phyloP scores from a whole-genome alignment of 2,113 vertebrate genomes.

The Tupaia chinensis region DNA sequence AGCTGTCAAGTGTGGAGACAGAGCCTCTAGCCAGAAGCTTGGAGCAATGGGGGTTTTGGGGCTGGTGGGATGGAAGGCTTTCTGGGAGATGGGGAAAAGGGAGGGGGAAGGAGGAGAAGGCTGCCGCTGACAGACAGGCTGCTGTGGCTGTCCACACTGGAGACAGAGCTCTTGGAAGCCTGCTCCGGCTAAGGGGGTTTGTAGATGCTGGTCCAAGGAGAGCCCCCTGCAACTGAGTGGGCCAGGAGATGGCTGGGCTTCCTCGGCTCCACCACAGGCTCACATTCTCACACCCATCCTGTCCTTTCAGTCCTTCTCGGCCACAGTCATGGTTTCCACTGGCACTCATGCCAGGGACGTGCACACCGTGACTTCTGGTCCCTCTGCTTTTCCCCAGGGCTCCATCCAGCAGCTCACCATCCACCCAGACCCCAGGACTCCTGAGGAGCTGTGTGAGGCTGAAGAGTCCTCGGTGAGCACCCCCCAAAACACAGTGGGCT shows the following conservation, averaged over 20 bases:
- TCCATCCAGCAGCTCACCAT: conserved; percentile 95
- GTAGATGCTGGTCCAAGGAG: too few relatives aligned
- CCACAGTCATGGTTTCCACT: rapidly evolving
- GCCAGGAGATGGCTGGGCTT: not conserved
- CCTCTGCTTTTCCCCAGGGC: conserved; percentile 88
- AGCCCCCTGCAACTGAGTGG: rapidly evolving
- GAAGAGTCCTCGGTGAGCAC: conserved; percentile 93
- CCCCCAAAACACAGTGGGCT: not conserved
- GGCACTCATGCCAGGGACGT: rapidly evolving
- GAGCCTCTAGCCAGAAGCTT: not conserved
- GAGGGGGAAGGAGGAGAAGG: too few relatives aligned
- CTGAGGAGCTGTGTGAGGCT: conserved; percentile 94
- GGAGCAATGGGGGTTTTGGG: not conserved
- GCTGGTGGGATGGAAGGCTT: not conserved
- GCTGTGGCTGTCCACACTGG: not conserved
- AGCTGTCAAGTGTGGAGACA: not conserved
- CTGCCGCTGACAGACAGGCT: not conserved
- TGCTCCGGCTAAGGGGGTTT: not conserved
- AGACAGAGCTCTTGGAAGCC: not conserved
- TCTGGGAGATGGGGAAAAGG: not conserved
- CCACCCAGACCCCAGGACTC: conserved; percentile 89
- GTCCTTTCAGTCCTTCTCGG: not conserved
- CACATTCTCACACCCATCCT: not conserved
- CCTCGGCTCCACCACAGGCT: not conserved
- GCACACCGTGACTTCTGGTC: not conserved